Evolutionary conservation across 1,140 invertebrate species (phyloP).

Genomic region (Drosophila tristis): DNA sequence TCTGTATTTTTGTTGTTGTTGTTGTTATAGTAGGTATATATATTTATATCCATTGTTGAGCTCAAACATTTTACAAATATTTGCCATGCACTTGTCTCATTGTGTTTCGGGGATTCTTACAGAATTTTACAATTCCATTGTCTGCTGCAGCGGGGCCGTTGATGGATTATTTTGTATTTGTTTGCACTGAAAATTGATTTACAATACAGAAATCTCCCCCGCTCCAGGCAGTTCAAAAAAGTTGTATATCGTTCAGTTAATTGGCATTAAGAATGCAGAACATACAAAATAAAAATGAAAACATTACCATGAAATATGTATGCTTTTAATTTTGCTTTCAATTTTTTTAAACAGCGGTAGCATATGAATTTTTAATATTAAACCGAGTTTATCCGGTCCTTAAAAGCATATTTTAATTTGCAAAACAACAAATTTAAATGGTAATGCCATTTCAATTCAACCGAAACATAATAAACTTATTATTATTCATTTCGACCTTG

Average conservation of each 20-base stretch:
- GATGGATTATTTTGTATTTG: constrained; percentile 17
- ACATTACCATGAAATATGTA: constrained; percentile 30
- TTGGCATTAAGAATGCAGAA: constrained; percentile 34
- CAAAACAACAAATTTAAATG: constrained; percentile 10
- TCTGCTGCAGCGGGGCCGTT: constrained; percentile 37
- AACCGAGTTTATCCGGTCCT: background rate
- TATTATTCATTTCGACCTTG: constrained; percentile 34
- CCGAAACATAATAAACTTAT: constrained; percentile 26
- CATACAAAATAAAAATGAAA: constrained; percentile 1
- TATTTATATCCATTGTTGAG: constrained; percentile 21
- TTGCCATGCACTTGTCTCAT: constrained; percentile 32
- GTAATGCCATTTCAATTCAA: constrained; percentile 27
- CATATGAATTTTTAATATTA: constrained; percentile 27
- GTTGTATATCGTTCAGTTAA: constrained; percentile 38
- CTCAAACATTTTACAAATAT: constrained; percentile 18
- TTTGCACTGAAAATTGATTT: constrained; percentile 60
- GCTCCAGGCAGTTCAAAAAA: constrained; percentile 16
- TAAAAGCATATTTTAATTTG: constrained; percentile 23
- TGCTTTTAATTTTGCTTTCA: constrained; percentile 12
- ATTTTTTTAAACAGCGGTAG: constrained; percentile 3
- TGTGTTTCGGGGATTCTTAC: constrained; percentile 37
- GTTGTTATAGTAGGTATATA: background rate
- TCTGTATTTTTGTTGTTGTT: background rate
- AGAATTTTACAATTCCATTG: constrained; percentile 61
- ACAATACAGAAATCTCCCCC: constrained; percentile 40